Evolutionary conservation across 2,888 invertebrate genomes (phyloP).

Genomic region (Morpho achilles): DNA sequence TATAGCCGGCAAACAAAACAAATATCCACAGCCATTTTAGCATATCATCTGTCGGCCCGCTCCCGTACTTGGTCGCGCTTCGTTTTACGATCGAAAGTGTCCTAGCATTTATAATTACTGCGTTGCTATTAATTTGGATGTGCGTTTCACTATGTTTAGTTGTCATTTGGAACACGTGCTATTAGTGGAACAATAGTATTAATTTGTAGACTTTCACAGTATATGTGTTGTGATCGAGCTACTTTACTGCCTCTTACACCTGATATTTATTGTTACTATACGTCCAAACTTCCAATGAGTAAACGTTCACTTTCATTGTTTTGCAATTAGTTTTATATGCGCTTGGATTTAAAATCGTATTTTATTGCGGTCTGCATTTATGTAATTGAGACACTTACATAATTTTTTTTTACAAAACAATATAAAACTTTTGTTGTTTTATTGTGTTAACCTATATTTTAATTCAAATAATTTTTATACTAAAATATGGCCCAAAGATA

Average conservation of each 20-base stretch:
- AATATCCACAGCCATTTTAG: slow-evolving; percentile 12
- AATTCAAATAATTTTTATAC: too few species aligned
- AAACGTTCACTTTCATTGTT: slow-evolving; percentile 30
- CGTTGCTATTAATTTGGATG: slow-evolving; percentile 40
- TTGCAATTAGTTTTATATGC: slow-evolving; percentile 25
- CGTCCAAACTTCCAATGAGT: slow-evolving; percentile 35
- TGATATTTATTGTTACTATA: slow-evolving; percentile 34
- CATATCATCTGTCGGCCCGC: slow-evolving; percentile 33
- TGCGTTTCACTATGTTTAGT: slow-evolving; percentile 62
- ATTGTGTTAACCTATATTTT: too few species aligned
- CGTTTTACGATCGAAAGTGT: slow-evolving; percentile 58
- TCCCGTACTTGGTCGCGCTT: slow-evolving; percentile 36
- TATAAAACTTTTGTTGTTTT: too few species aligned
- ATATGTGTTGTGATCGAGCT: slow-evolving; percentile 56
- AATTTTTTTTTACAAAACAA: too few species aligned
- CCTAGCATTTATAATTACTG: slow-evolving; percentile 42
- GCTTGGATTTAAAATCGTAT: slow-evolving; percentile 16
- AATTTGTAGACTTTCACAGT: slow-evolving; percentile 63
- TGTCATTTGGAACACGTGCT: slow-evolving; percentile 69
- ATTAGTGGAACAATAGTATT: slow-evolving; percentile 55
- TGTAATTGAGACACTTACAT: slow-evolving; percentile 3
- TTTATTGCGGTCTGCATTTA: slow-evolving; percentile 8
- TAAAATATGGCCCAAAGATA: too few species aligned
- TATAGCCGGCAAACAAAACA: slow-evolving; percentile 40
- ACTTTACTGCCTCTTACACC: slow-evolving; percentile 40